Conservation (phyloP, 2,888 invertebrate genomes). For the Sesamia inferens region DNA sequence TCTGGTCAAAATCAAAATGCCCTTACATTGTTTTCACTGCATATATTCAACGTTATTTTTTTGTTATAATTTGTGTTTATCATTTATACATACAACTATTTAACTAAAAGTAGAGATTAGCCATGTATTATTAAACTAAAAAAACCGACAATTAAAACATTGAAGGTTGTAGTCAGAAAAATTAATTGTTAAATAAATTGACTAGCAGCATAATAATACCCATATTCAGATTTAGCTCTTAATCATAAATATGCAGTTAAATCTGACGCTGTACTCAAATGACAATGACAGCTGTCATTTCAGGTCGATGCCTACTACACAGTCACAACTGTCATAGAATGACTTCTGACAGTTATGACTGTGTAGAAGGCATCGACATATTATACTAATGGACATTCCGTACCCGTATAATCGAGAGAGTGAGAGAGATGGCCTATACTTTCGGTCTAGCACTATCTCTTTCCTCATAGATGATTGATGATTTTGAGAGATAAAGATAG, state of each 20-base stretch:
- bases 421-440: too few relatives aligned
- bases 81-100: neutral
- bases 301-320: too few relatives aligned
- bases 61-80: neutral
- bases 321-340: neutral
- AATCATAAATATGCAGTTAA: too few relatives aligned
- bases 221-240: too few relatives aligned
- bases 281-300: too few relatives aligned
- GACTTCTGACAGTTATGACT: neutral
- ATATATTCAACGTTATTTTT: too few relatives aligned
- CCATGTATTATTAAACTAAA: slow-evolving; percentile 2
- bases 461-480: too few relatives aligned
- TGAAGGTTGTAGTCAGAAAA: neutral
- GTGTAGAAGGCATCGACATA: neutral
- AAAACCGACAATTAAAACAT: slow-evolving; percentile 15
- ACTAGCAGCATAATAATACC: neutral
- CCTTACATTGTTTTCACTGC: neutral
- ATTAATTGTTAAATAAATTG: neutral
- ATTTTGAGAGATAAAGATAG: too few relatives aligned
- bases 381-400: too few relatives aligned
- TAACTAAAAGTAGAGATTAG: slow-evolving; percentile 19
- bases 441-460: too few relatives aligned
- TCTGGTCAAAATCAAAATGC: slow-evolving; percentile 14
- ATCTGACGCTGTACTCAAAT: neutral
- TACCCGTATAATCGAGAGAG: too few relatives aligned